A percentile compares a stretch with the other conserved stretches of the same genome.
Evolutionary conservation across 2,797 vertebrate genomes (phyloP).

Genomic region (Gymnodraco acuticeps): DNA sequence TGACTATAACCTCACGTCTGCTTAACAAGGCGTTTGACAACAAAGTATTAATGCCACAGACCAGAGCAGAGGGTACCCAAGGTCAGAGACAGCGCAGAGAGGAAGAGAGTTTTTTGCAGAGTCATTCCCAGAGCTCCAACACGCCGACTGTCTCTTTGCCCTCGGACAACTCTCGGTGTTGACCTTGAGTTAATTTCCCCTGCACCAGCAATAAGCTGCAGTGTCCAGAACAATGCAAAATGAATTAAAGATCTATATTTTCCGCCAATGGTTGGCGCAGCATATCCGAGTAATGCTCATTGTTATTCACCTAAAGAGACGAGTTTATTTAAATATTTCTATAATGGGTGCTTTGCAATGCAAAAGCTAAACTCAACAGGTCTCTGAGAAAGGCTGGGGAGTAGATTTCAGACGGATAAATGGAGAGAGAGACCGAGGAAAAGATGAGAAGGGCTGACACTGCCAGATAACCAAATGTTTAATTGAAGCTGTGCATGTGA

Average conservation of each 20-base stretch:
- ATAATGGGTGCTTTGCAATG: slow-evolving; percentile 37
- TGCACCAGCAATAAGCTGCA: slow-evolving; percentile 59
- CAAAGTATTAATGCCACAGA: slow-evolving; percentile 59
- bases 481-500: neutral
- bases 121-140: slow-evolving; percentile 63
- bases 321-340: slow-evolving; percentile 46
- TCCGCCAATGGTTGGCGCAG: slow-evolving; percentile 28
- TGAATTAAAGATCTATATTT: slow-evolving; percentile 58
- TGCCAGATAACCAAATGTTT: slow-evolving; percentile 58
- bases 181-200: slow-evolving; percentile 69
- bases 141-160: slow-evolving; percentile 70
- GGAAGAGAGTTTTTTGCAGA: slow-evolving; percentile 65
- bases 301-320: slow-evolving; percentile 50
- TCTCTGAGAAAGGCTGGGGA: slow-evolving; percentile 46
- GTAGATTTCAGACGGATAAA: slow-evolving; percentile 63
- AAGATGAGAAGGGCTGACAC: slow-evolving; percentile 49
- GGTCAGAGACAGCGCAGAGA: slow-evolving; percentile 56
- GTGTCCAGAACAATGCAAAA: slow-evolving; percentile 43
- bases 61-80: slow-evolving; percentile 51
- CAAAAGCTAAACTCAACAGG: slow-evolving; percentile 43
- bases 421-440: slow-evolving; percentile 48
- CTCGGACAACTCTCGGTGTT: slow-evolving; percentile 66
- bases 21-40: slow-evolving; percentile 71
- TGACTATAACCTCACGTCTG: slow-evolving; percentile 49
- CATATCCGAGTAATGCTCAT: slow-evolving; percentile 31